Base-by-base conservation (phyloP, 2,797 vertebrate species). In the Huso huso region DNA sequence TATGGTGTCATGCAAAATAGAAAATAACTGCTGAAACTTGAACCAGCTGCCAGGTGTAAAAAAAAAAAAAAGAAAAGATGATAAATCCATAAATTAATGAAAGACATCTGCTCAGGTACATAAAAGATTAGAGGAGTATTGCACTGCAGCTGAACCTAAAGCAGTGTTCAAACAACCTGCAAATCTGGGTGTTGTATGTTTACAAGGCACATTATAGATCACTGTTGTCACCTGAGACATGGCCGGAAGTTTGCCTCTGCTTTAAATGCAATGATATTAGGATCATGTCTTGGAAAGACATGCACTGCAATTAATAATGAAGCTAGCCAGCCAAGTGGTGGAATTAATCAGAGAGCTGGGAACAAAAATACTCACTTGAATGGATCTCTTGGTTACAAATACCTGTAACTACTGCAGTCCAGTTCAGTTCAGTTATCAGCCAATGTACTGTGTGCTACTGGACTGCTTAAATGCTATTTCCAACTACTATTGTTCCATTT, bases 81-180 rank as follows among this genome's bases (percentile, higher is more conserved):
- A 37, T 93, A 94, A 95, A 95, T 93, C 91, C 89, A 93, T 91
- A 94, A 94, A 95, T 92, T 92, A 92, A 97, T 94, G 90, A 93
- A 88, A 84, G 90, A 94, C 94, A 95, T 95, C 93, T 96, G 94
- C 90, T 94, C 77, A 69, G 79, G 83, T 85, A 87, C 79, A 92
- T 87, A 93, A 93, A 95, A 91, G 92, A 94, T 94, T 92, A 94
- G 88, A 90, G 88, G 85, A 88, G 84, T 82, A 87, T 84, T 79
- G 76, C 73, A 75, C 78, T 79, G 84, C 88, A 87, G 86, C 89
- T 89, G 89, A 90, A 87, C 84, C 84, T 82, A 81, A 84, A 81
- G 78, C 80, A 1, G 81, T 82, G 81, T 86, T 86, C 82, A 86
- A 88, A 90, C 86, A 89, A 84, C 86, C 85, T 80, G 83, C 80